phyloP scores from a whole-genome alignment of 2,797 vertebrate species.

The Argya squamiceps region DNA sequence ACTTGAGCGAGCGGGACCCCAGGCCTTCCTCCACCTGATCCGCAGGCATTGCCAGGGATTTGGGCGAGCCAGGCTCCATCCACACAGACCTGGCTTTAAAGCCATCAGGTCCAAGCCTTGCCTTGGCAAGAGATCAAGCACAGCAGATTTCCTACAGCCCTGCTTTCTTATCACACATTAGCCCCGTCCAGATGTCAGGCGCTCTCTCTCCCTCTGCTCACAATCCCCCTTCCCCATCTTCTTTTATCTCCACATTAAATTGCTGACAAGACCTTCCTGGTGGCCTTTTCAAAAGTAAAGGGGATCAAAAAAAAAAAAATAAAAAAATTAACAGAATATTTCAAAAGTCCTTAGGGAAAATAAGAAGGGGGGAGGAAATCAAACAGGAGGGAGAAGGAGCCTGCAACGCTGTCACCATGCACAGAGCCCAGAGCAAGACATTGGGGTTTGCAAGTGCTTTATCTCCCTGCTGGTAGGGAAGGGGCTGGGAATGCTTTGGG shows the following conservation, averaged over 20 bases:
- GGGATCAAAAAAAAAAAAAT: constrained; percentile 32
- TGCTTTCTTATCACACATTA: not conserved
- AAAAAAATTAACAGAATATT: not conserved
- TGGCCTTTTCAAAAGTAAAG: not conserved
- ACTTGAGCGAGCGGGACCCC: not conserved
- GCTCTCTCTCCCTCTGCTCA: not conserved
- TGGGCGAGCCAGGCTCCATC: not conserved
- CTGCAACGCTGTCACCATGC: fast-evolving
- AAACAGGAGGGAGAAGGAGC: not conserved
- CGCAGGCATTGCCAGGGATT: not conserved
- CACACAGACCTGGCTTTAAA: not conserved
- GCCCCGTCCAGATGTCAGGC: not conserved
- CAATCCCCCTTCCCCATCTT: not conserved
- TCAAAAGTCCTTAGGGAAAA: not conserved
- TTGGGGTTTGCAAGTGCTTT: not conserved
- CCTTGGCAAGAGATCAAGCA: not conserved
- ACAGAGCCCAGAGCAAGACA: not conserved
- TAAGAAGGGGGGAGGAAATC: fast-evolving
- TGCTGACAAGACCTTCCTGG: constrained; percentile 23
- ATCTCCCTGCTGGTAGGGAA: not conserved
- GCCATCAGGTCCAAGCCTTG: not conserved
- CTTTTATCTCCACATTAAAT: constrained; percentile 16
- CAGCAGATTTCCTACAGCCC: not conserved
- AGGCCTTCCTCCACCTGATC: not conserved
- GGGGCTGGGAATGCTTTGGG: not conserved